These are phyloP conservation scores for Pseudochromis fuscus DNA, from an alignment of 2,797 vertebrate genomes.

Conservation along the genomic window DNA sequence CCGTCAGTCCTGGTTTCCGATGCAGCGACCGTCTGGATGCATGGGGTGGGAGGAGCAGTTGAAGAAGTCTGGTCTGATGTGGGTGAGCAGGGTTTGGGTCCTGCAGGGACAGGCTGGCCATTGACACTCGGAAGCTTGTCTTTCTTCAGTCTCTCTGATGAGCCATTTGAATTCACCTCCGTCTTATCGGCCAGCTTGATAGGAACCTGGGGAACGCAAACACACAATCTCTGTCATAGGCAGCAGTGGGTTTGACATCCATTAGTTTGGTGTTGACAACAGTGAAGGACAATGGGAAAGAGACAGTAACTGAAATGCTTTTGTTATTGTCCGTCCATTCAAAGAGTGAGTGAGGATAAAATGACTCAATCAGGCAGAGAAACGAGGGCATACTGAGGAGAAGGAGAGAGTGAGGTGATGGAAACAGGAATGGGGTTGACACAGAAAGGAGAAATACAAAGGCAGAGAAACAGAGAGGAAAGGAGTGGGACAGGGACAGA, in stretches of 20 bases:
- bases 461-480: constrained; percentile 71
- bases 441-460: constrained; percentile 82
- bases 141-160: constrained; percentile 76
- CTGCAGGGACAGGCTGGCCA: constrained; percentile 70
- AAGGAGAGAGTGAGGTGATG: constrained; percentile 74
- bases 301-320: constrained; percentile 64
- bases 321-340: constrained; percentile 66
- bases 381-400: constrained; percentile 73
- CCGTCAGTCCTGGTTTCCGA: constrained; percentile 74
- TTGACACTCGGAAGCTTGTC: constrained; percentile 75
- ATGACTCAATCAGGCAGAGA: constrained; percentile 73
- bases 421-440: constrained; percentile 79
- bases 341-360: constrained; percentile 66
- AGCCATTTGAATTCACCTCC: constrained; percentile 77
- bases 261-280: constrained; percentile 54
- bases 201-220: constrained; percentile 79
- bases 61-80: constrained; percentile 63
- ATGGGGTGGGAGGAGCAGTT: constrained; percentile 48
- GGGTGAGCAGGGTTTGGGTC: constrained; percentile 71
- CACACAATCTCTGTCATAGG: constrained; percentile 58
- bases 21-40: constrained; percentile 54
- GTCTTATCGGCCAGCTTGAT: constrained; percentile 81
- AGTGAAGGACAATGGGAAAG: constrained; percentile 38
- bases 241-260: constrained; percentile 40
- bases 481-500: constrained; percentile 68